Evolutionary conservation across 2,888 invertebrate genomes (phyloP).

Genomic region (Phyllotreta cruciferae): DNA sequence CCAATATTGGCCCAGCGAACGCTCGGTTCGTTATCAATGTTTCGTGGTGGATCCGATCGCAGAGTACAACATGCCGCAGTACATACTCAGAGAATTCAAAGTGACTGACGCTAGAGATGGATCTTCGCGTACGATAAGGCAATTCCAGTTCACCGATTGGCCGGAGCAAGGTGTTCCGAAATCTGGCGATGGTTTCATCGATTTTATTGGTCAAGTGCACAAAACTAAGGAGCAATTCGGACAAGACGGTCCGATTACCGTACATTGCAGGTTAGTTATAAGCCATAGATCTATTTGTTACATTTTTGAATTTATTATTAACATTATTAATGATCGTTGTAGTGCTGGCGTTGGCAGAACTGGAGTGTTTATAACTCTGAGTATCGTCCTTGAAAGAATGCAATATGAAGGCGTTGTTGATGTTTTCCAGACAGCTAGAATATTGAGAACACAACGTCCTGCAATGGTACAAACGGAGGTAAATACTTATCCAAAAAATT

Average conservation of each 20-base stretch:
- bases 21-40: slow-evolving; percentile 96
- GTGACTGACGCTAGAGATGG: slow-evolving; percentile 98
- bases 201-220: slow-evolving; percentile 99
- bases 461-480: slow-evolving; percentile 99
- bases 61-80: slow-evolving; percentile 99
- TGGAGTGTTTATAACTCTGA: slow-evolving; percentile 97
- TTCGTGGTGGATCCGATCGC: slow-evolving; percentile 99
- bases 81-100: slow-evolving; percentile 98
- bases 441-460: slow-evolving; percentile 96
- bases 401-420: slow-evolving; percentile 99
- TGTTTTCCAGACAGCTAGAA: slow-evolving; percentile 98
- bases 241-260: slow-evolving; percentile 98
- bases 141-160: slow-evolving; percentile 97
- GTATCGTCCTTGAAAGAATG: slow-evolving; percentile 98
- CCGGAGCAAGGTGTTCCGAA: slow-evolving; percentile 97
- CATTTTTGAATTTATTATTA: neutral
- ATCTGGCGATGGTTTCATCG: slow-evolving; percentile 98
- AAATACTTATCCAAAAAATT: slow-evolving; percentile 42
- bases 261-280: slow-evolving; percentile 83
- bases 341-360: slow-evolving; percentile 98
- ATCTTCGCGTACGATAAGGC: slow-evolving; percentile 92
- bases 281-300: slow-evolving; percentile 1
- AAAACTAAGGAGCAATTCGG: slow-evolving; percentile 99
- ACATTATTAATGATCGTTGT: slow-evolving; percentile 48
- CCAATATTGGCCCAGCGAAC: slow-evolving; percentile 99